Conservation (phyloP, 2,797 vertebrate genomes). For the Argyrosomus regius region DNA sequence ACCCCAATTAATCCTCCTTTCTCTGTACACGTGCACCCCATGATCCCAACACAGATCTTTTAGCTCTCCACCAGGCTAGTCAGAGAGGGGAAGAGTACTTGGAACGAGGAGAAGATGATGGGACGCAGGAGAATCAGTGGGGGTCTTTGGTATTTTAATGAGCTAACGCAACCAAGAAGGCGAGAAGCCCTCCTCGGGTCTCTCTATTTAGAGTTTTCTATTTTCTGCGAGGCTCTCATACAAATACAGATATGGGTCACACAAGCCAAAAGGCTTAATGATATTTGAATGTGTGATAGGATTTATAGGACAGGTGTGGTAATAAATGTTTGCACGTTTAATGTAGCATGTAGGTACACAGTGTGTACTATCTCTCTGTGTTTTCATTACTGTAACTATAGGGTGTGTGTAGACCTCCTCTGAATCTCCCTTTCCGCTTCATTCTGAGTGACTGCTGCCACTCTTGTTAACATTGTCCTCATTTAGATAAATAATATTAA, state of each 20-base stretch:
- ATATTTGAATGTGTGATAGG: constrained; percentile 25
- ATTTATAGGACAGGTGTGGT: neutral
- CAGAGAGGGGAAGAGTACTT: neutral
- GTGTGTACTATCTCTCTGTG: neutral
- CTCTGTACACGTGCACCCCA: constrained; percentile 13
- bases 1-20: constrained; percentile 30
- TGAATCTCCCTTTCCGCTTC: neutral
- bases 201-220: constrained; percentile 33
- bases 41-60: constrained; percentile 5
- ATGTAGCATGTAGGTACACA: neutral
- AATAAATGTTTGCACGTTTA: constrained; percentile 24
- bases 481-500: constrained; percentile 13
- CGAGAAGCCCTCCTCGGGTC: constrained; percentile 24
- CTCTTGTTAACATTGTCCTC: neutral
- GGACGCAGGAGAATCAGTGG: constrained; percentile 9
- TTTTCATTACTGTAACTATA: neutral
- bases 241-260: neutral
- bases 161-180: constrained; percentile 31
- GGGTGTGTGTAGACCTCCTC: constrained; percentile 13
- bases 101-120: neutral
- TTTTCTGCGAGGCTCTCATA: constrained; percentile 16
- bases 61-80: constrained; percentile 11
- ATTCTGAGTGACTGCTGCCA: constrained; percentile 1
- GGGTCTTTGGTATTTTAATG: constrained; percentile 40
- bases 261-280: constrained; percentile 6